These are phyloP conservation scores for Pseudopipra pipra DNA, from an alignment of 2,113 vertebrate genomes.

Conservation along the genomic window DNA sequence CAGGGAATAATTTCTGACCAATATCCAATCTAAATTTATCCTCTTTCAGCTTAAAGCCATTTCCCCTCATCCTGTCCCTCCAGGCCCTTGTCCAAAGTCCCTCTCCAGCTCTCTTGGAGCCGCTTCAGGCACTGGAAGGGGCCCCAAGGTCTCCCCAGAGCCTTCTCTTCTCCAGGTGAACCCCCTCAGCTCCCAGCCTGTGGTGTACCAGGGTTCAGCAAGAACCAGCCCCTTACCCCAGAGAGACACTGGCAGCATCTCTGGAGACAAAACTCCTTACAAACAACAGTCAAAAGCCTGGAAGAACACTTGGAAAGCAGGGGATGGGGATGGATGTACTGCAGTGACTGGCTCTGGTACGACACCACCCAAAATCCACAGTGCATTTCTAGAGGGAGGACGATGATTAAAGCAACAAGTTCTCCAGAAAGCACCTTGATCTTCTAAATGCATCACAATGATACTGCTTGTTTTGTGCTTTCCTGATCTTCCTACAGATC, in stretches of 20 bases:
- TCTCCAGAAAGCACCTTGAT: background rate
- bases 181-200: background rate
- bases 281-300: background rate
- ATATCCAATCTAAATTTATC: background rate
- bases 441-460: background rate
- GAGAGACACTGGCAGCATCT: background rate
- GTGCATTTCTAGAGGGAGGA: background rate
- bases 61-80: background rate
- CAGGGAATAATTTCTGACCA: background rate
- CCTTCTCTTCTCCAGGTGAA: background rate
- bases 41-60: background rate
- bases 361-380: background rate
- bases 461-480: background rate
- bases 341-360: background rate
- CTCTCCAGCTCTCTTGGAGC: background rate
- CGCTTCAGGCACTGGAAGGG: background rate
- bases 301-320: background rate
- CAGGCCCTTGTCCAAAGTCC: background rate
- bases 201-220: background rate
- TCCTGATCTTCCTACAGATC: background rate
- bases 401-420: background rate
- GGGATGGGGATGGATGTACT: background rate
- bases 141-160: background rate
- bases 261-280: background rate
- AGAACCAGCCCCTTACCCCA: background rate